Conservation (phyloP, 1,140 invertebrate genomes). For the Eumaeus atala region DNA sequence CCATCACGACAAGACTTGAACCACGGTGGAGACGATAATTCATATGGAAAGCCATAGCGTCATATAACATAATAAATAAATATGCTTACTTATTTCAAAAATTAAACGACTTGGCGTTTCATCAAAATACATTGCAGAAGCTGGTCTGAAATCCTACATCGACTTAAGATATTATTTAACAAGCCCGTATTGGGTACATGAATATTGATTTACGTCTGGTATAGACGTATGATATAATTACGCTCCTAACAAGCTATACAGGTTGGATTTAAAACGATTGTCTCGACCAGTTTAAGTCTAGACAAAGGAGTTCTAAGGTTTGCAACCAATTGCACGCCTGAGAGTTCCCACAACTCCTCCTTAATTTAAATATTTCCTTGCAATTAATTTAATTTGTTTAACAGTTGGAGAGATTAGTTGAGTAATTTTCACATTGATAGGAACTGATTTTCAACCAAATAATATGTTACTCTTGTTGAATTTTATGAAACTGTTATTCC, state of each 20-base stretch:
- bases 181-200: conserved; percentile 16
- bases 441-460: no score
- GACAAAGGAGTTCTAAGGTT: conserved; percentile 51
- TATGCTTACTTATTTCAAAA: neutral
- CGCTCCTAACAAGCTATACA: conserved; percentile 26
- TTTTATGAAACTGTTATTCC: no score
- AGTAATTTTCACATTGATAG: conserved; percentile 22
- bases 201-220: conserved; percentile 34
- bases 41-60: no score
- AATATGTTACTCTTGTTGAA: neutral
- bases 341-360: conserved; percentile 46
- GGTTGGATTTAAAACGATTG: conserved; percentile 33
- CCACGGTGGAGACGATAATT: no score
- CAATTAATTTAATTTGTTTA: conserved; percentile 69
- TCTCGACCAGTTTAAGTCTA: conserved; percentile 50
- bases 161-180: neutral
- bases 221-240: conserved; percentile 33
- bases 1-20: no score
- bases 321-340: conserved; percentile 50
- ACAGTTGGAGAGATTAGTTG: conserved; percentile 51
- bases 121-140: no score
- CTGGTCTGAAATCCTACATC: no score
- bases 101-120: neutral
- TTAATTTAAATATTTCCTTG: conserved; percentile 65
- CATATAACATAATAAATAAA: no score